Conservation (phyloP, 2,797 vertebrate species). For the Onychomys torridus region DNA sequence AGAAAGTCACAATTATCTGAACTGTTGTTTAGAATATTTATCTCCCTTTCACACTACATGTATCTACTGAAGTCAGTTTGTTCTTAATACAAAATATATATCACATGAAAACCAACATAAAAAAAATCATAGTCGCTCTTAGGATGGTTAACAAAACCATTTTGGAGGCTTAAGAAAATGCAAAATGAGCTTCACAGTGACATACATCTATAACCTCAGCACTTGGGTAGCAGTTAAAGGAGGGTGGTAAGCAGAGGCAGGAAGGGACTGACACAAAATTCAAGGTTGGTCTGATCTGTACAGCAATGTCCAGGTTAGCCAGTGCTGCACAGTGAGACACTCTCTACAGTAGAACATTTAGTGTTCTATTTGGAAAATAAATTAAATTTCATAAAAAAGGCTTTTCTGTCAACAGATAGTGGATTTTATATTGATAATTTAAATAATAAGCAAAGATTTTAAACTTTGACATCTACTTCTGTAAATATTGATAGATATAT, state of each 20-base stretch:
- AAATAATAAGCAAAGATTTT: background rate
- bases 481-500: background rate
- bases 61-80: background rate
- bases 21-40: background rate
- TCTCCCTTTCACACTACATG: background rate
- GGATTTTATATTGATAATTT: background rate
- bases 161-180: conserved; percentile 27
- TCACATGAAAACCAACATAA: background rate
- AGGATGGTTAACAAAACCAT: background rate
- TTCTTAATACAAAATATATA: conserved; percentile 39
- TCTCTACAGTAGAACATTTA: background rate
- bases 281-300: background rate
- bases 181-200: background rate
- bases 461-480: conserved; percentile 9
- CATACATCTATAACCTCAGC: background rate
- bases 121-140: background rate
- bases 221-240: background rate
- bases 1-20: background rate
- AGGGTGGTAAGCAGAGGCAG: background rate
- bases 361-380: background rate
- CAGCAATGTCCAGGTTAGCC: too few relatives aligned
- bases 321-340: background rate
- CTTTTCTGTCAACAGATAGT: background rate
- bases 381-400: background rate
- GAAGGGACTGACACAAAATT: background rate